Evolutionary conservation across 2,797 vertebrate genomes (phyloP), one percentile per base, ranked within the genome.

Genomic region (Taenioides sp.): DNA sequence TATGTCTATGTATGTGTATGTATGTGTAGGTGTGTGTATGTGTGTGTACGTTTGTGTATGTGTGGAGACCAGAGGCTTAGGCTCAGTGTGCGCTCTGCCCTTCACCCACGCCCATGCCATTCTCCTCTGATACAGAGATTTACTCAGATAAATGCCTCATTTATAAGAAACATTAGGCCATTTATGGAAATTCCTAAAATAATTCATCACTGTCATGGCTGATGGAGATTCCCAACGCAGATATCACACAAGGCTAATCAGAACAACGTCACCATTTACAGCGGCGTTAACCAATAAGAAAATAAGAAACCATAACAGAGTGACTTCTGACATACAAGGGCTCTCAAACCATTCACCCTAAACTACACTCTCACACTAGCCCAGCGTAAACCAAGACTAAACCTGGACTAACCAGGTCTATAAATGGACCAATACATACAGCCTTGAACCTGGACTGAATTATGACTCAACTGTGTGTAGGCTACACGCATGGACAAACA

Each of bases 171-270:
- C 43, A 47, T 47, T 47, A 47, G 43, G 43, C 23, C n/a, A 16
- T 64, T 23, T 22, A 10, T 37, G 34, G 18, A 7, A 40, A 63
- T 3, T 52, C 57, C 9, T 66, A 34, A 71, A 80, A 74, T 70
- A 72, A 50, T 82, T 47, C 66, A 67, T 70, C 11, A 34, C 58
- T 65, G 78, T 80, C 58, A 17, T 16, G 20, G 2, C 43, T 17
- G 55, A 83, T 80, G 77, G 66, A 67, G 70, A 52, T 23, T 40
- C 62, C 34, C 34, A 40, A 2, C 6, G 62, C 62, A 43, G 34
- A 64, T 23, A 14, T 7, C 61, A 64, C n/a, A 23, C 43, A 47
- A 0, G 7, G 12, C 34, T 64, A 7, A 64, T 23, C 3, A 40
- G 2, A 40, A 14, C 34, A 34, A 12, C 67, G 23, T 22, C 43